phyloP scores from a whole-genome alignment of 1,140 invertebrate genomes.

The Lucilia sericata region DNA sequence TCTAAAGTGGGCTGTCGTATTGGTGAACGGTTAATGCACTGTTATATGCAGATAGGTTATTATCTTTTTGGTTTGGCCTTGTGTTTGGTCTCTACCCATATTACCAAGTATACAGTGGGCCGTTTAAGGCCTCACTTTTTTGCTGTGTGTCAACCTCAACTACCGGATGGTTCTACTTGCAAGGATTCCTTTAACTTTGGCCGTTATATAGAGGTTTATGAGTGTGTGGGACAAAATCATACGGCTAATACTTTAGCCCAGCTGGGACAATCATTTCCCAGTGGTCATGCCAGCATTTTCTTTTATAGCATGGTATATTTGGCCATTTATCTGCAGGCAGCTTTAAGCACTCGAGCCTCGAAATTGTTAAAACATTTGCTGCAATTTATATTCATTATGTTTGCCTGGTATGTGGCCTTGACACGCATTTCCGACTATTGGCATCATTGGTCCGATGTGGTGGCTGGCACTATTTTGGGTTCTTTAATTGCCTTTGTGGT shows the following conservation, averaged over 20 bases:
- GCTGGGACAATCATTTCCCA: slow-evolving; percentile 83
- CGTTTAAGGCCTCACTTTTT: slow-evolving; percentile 93
- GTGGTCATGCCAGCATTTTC: slow-evolving; percentile 83
- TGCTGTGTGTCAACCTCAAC: slow-evolving; percentile 76
- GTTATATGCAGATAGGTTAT: slow-evolving; percentile 79
- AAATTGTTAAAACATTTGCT: slow-evolving; percentile 81
- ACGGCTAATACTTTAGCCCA: slow-evolving; percentile 74
- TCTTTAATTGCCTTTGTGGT: slow-evolving; percentile 70
- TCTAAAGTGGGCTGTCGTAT: slow-evolving; percentile 48
- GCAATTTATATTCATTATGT: slow-evolving; percentile 79
- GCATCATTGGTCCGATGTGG: slow-evolving; percentile 87
- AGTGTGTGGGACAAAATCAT: slow-evolving; percentile 70
- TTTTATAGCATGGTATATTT: slow-evolving; percentile 83
- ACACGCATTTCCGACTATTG: slow-evolving; percentile 93
- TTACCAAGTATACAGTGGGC: slow-evolving; percentile 92
- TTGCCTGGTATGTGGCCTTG: slow-evolving; percentile 85
- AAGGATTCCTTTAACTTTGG: slow-evolving; percentile 70
- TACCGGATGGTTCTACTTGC: slow-evolving; percentile 70
- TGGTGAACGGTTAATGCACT: slow-evolving; percentile 75
- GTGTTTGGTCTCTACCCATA: slow-evolving; percentile 85
- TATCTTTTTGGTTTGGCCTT: slow-evolving; percentile 88
- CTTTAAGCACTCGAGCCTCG: slow-evolving; percentile 78
- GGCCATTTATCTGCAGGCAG: slow-evolving; percentile 86
- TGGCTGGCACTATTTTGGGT: slow-evolving; percentile 72
- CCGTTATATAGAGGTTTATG: slow-evolving; percentile 76